phyloP scores from a whole-genome alignment of 2,888 invertebrate genomes.

The Prenolepis imparis region DNA sequence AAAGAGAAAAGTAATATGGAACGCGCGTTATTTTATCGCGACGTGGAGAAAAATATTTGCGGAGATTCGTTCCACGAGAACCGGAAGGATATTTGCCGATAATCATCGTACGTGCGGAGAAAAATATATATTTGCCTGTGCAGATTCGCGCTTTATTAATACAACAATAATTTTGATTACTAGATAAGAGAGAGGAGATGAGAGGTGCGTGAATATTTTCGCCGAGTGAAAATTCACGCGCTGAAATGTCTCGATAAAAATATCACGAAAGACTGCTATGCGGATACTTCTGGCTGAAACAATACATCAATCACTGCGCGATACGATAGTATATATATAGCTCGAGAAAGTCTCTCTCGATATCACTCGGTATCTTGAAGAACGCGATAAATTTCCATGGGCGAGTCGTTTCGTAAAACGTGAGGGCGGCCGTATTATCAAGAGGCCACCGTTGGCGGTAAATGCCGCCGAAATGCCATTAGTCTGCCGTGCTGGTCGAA shows the following conservation, averaged over 20 bases:
- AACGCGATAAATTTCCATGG: constrained; percentile 41
- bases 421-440: constrained; percentile 37
- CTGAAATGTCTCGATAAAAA: constrained; percentile 16
- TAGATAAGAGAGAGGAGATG: background rate
- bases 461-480: constrained; percentile 74
- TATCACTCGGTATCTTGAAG: background rate
- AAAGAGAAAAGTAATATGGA: background rate
- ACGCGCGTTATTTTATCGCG: constrained; percentile 33
- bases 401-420: constrained; percentile 56
- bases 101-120: constrained; percentile 26
- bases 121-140: constrained; percentile 38
- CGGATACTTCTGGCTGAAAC: background rate
- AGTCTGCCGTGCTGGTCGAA: constrained; percentile 60
- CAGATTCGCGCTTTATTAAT: constrained; percentile 21
- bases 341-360: background rate
- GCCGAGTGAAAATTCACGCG: background rate
- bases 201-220: background rate
- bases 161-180: constrained; percentile 29
- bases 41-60: constrained; percentile 20
- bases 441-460: constrained; percentile 55
- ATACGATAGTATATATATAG: background rate
- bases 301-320: constrained; percentile 1
- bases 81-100: constrained; percentile 60
- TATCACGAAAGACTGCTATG: constrained; percentile 3
- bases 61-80: constrained; percentile 42